Conservation (phyloP, 2,888 invertebrate species). For the Caenorhabditis afra region DNA sequence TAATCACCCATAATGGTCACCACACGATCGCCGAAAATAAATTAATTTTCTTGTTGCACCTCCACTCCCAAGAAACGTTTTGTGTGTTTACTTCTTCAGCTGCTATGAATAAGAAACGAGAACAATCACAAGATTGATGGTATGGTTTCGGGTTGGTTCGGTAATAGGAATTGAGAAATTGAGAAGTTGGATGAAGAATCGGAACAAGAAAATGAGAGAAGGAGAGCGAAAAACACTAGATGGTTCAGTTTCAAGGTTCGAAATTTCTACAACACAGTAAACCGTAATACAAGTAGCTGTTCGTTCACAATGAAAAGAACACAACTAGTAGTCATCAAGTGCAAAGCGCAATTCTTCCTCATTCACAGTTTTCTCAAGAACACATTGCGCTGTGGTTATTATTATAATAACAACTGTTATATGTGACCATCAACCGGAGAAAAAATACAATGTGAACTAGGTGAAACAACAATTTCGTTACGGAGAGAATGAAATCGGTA, state of each 20-base stretch:
- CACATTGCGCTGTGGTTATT: conserved; percentile 1
- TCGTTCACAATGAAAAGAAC: background rate
- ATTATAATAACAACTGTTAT: conserved; percentile 18
- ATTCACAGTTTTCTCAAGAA: conserved; percentile 34
- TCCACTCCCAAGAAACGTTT: conserved; percentile 3
- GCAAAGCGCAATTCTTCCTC: conserved; percentile 17
- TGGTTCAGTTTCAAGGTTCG: background rate
- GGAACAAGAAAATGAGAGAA: background rate
- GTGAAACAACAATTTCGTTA: conserved; percentile 29
- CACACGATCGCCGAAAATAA: conserved; percentile 27
- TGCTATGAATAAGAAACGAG: conserved; percentile 41
- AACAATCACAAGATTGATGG: conserved; percentile 40
- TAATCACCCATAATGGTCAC: too few species aligned
- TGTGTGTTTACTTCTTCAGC: conserved; percentile 37
- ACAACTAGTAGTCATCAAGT: conserved; percentile 40
- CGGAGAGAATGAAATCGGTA: conserved; percentile 2
- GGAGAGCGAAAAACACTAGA: background rate
- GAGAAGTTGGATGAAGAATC: conserved; percentile 8
- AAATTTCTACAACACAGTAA: background rate
- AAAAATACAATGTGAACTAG: conserved; percentile 17
- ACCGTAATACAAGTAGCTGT: too few species aligned
- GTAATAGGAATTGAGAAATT: conserved; percentile 19
- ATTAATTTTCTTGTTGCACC: conserved; percentile 35
- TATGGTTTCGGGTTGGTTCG: conserved; percentile 30
- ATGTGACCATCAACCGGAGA: conserved; percentile 5